Percentiles rank a stretch among this genome's conserved stretches.
Conservation (phyloP, 2,797 vertebrate genomes). For the Alfaro cultratus region DNA sequence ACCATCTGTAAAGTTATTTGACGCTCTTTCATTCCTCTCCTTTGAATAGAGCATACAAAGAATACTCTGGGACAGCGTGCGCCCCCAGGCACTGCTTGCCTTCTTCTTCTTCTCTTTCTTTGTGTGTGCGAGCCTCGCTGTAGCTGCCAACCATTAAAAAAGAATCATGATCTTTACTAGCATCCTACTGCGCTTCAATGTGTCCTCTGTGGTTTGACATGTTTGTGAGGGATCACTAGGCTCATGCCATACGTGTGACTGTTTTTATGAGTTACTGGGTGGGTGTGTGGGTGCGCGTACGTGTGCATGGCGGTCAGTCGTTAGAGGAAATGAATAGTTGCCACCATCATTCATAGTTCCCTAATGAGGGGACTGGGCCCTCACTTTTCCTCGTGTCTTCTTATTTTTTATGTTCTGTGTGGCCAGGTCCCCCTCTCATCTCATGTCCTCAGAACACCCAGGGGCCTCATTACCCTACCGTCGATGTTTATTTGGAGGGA, state of each 20-base stretch:
- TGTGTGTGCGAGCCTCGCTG: slow-evolving; percentile 6
- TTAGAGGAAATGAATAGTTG: slow-evolving; percentile 71
- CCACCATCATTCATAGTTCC: slow-evolving; percentile 63
- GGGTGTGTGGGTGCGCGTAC: slow-evolving; percentile 10
- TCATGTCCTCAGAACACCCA: slow-evolving; percentile 67
- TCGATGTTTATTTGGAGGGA: slow-evolving; percentile 74
- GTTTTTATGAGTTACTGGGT: slow-evolving; percentile 30
- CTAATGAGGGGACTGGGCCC: slow-evolving; percentile 71
- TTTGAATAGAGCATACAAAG: slow-evolving; percentile 20
- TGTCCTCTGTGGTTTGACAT: slow-evolving; percentile 51
- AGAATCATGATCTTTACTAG: slow-evolving; percentile 44
- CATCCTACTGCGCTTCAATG: slow-evolving; percentile 43
- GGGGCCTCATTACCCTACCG: slow-evolving; percentile 73
- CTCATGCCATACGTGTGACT: slow-evolving; percentile 36
- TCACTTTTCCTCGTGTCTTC: slow-evolving; percentile 48
- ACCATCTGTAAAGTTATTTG: neutral
- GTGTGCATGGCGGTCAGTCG: slow-evolving; percentile 33
- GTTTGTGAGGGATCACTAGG: slow-evolving; percentile 38
- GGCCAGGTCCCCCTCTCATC: slow-evolving; percentile 71
- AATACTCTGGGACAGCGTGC: slow-evolving; percentile 3
- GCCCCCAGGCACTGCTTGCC: slow-evolving; percentile 32
- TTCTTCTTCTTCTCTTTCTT: slow-evolving; percentile 28
- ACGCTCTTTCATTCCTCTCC: slow-evolving; percentile 3
- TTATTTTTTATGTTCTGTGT: slow-evolving; percentile 65
- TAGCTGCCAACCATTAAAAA: slow-evolving; percentile 45